Conservation (phyloP, 1,140 invertebrate species). For the Oncopodura yosiiana region DNA sequence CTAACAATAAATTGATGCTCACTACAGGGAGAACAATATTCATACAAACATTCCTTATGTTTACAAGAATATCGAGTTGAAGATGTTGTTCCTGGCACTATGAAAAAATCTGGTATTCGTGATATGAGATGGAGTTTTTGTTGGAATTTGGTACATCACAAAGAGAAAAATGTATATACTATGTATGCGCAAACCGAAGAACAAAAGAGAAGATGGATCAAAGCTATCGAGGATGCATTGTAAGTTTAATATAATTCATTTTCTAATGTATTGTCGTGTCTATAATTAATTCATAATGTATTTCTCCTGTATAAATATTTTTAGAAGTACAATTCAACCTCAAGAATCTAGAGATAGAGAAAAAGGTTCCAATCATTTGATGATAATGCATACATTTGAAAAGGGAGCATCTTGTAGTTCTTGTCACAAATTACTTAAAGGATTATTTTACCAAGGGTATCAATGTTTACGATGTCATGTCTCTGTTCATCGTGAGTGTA, state of each 20-base stretch:
- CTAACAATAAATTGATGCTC: neutral
- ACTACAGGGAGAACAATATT: slow-evolving; percentile 76
- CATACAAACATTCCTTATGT: slow-evolving; percentile 73
- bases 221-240: slow-evolving; percentile 82
- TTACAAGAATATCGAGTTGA: slow-evolving; percentile 80
- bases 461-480: slow-evolving; percentile 47
- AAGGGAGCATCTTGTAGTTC: slow-evolving; percentile 66
- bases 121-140: slow-evolving; percentile 68
- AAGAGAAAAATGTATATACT: slow-evolving; percentile 73
- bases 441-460: slow-evolving; percentile 58
- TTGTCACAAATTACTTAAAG: slow-evolving; percentile 81
- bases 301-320: slow-evolving; percentile 21
- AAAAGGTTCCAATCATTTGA: slow-evolving; percentile 59
- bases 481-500: slow-evolving; percentile 27
- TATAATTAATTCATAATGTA: slow-evolving; percentile 1
- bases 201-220: slow-evolving; percentile 79
- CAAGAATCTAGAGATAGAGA: slow-evolving; percentile 62
- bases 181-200: slow-evolving; percentile 82
- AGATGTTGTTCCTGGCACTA: slow-evolving; percentile 48
- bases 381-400: slow-evolving; percentile 76
- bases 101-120: slow-evolving; percentile 50
- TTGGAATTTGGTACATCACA: slow-evolving; percentile 72
- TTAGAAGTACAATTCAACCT: slow-evolving; percentile 79
- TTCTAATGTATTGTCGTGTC: slow-evolving; percentile 26
- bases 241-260: slow-evolving; percentile 44